phyloP scores from a whole-genome alignment of 2,888 invertebrate species.

The Mystacides longicornis region DNA sequence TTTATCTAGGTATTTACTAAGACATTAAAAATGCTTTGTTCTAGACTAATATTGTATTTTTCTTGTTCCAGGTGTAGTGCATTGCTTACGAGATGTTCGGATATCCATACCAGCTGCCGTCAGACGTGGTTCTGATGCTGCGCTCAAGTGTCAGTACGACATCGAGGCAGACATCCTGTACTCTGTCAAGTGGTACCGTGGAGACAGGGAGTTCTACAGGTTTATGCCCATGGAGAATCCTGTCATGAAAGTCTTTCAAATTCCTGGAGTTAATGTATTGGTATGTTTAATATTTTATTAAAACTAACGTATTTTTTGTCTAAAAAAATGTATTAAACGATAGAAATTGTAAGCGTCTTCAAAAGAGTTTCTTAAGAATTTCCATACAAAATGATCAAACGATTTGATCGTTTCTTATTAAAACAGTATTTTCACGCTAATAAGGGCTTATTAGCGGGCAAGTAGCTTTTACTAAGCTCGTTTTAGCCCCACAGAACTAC shows the following conservation, averaged over 20 bases:
- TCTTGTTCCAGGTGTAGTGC: conserved; percentile 27
- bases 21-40: too few relatives aligned
- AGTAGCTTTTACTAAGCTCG: too few relatives aligned
- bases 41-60: conserved; percentile 17
- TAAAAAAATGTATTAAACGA: too few relatives aligned
- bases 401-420: too few relatives aligned
- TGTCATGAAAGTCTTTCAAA: conserved; percentile 55
- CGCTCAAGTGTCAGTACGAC: conserved; percentile 57
- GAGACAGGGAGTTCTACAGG: conserved; percentile 57
- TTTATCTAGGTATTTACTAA: too few relatives aligned
- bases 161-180: conserved; percentile 59
- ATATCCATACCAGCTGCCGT: conserved; percentile 60
- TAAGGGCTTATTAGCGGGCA: too few relatives aligned
- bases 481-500: too few relatives aligned
- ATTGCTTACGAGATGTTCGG: conserved; percentile 54
- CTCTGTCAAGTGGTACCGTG: conserved; percentile 63
- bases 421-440: too few relatives aligned
- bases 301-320: too few relatives aligned
- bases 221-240: conserved; percentile 57
- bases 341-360: too few relatives aligned
- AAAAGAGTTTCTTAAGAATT: too few relatives aligned
- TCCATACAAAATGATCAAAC: too few relatives aligned
- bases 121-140: conserved; percentile 53
- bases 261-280: conserved; percentile 54
- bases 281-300: conserved; percentile 36